phyloP scores from a whole-genome alignment of 2,797 vertebrate species.

The Rhinoraja longicauda region DNA sequence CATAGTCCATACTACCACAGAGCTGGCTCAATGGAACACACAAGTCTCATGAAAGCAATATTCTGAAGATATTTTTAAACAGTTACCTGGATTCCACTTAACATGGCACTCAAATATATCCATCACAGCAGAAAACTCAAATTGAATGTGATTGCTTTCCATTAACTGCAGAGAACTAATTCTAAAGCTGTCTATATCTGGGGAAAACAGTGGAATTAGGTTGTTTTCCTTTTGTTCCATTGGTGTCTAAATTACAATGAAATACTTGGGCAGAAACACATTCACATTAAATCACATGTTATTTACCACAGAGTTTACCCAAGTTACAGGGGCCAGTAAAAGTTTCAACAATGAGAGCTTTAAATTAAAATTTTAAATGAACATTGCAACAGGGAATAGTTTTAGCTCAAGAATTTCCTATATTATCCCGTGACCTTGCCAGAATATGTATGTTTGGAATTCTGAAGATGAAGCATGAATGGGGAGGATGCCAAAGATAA shows the following conservation, averaged over 20 bases:
- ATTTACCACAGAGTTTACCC: background rate
- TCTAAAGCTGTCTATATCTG: background rate
- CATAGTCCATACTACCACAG: background rate
- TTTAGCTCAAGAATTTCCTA: background rate
- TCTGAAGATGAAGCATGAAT: background rate
- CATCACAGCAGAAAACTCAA: constrained; percentile 30
- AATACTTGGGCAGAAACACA: background rate
- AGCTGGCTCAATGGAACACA: constrained; percentile 10
- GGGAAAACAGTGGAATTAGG: background rate
- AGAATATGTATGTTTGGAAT: background rate
- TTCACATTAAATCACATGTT: constrained; percentile 8
- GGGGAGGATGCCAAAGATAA: background rate
- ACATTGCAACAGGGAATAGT: background rate
- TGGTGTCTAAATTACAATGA: background rate
- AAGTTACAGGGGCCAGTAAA: constrained; percentile 1
- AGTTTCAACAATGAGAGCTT: background rate
- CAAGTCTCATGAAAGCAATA: constrained; percentile 18
- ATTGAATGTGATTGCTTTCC: constrained; percentile 28
- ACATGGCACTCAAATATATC: constrained; percentile 21
- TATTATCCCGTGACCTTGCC: background rate
- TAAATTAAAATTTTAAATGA: constrained; percentile 3
- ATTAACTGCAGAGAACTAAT: background rate
- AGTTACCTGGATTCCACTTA: constrained; percentile 23
- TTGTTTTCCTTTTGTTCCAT: background rate
- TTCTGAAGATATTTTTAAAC: constrained; percentile 9